A percentile compares a stretch with the other conserved stretches of the same genome.
phyloP scores from a whole-genome alignment of 2,113 vertebrate species.

The Hippocampus comes region DNA sequence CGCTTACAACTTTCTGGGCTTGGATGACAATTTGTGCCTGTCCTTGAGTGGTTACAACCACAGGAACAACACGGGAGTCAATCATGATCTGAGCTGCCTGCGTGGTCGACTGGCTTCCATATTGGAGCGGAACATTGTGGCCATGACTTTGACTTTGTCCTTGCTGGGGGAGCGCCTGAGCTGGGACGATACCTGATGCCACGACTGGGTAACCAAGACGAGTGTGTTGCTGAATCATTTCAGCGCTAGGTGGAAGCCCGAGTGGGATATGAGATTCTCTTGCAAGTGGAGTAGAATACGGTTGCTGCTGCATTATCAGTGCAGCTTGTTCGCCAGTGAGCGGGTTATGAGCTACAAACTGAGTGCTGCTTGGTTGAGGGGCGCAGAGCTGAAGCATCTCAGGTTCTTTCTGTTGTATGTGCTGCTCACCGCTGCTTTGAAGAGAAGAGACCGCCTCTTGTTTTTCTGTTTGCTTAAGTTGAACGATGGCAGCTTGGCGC shows the following conservation, averaged over 20 bases:
- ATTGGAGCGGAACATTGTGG: constrained; percentile 42
- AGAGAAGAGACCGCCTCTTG: constrained; percentile 36
- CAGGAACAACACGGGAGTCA: constrained; percentile 37
- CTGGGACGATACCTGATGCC: constrained; percentile 19
- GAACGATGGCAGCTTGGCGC: constrained; percentile 49
- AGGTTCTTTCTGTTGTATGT: constrained; percentile 51
- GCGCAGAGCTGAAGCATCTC: constrained; percentile 43
- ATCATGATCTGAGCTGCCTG: constrained; percentile 40
- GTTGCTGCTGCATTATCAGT: constrained; percentile 59
- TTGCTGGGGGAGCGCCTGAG: constrained; percentile 54
- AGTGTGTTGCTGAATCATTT: constrained; percentile 47
- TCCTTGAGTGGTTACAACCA: constrained; percentile 41
- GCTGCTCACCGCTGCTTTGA: constrained; percentile 47
- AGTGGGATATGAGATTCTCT: constrained; percentile 48
- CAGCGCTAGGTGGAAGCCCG: constrained; percentile 16
- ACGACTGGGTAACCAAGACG: constrained; percentile 41
- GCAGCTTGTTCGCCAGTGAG: constrained; percentile 45
- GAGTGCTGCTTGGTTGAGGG: constrained; percentile 33
- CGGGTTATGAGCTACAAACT: constrained; percentile 39
- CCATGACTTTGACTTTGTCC: constrained; percentile 52
- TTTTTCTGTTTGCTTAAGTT: constrained; percentile 52
- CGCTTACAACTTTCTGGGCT: constrained; percentile 49
- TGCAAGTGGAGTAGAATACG: constrained; percentile 42
- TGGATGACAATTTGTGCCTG: constrained; percentile 43
- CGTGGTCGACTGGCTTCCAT: constrained; percentile 37